Evolutionary conservation across 2,797 vertebrate species (phyloP).

Genomic region (Pseudochirops cupreus): DNA sequence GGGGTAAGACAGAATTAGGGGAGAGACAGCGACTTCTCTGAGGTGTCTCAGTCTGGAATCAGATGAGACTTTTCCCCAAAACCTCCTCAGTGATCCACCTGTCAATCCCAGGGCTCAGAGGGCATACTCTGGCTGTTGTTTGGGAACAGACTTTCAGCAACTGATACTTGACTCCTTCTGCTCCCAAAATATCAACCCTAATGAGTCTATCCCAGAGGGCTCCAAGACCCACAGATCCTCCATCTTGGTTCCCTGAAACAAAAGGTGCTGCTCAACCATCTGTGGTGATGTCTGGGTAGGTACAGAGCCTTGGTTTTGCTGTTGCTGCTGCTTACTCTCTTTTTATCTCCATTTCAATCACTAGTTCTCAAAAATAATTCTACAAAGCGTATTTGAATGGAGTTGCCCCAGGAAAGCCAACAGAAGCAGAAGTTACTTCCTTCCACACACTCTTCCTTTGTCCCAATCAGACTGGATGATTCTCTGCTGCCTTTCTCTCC

Average conservation of each 20-base stretch:
- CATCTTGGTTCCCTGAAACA: background rate
- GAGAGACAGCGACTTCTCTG: background rate
- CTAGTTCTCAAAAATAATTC: background rate
- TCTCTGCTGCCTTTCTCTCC: background rate
- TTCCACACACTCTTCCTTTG: background rate
- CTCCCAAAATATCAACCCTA: background rate
- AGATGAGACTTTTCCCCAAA: background rate
- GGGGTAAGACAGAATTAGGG: background rate
- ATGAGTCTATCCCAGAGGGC: background rate
- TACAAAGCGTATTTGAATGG: background rate
- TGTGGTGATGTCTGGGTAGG: background rate
- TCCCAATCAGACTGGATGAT: background rate
- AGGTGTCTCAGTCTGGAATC: background rate
- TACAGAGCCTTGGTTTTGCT: background rate
- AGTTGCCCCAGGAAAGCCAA: background rate
- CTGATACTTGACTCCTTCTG: slow-evolving; percentile 8
- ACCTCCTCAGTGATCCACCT: background rate
- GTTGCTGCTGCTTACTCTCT: background rate
- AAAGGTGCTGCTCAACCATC: background rate
- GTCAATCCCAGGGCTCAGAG: background rate
- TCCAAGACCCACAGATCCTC: background rate
- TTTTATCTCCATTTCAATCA: background rate
- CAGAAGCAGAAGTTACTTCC: background rate
- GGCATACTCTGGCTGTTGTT: background rate
- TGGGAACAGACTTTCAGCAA: background rate